Conservation (phyloP, 2,113 vertebrate species). For the Arizona elegans region DNA sequence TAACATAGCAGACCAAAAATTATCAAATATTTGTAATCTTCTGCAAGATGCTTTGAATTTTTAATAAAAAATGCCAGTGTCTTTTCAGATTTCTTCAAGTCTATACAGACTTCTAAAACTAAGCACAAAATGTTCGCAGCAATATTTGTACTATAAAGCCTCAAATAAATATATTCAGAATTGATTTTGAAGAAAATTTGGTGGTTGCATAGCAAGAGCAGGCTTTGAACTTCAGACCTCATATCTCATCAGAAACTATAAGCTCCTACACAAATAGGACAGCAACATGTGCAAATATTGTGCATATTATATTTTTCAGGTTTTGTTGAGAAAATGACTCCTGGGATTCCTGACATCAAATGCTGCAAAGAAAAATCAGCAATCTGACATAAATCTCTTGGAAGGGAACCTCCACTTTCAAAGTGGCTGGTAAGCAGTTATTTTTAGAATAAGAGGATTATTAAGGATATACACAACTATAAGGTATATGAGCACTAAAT, state of each 20-base stretch:
- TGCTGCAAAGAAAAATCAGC: not conserved
- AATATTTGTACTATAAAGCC: not conserved
- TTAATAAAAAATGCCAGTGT: not conserved
- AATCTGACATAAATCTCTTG: not conserved
- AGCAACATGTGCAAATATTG: not conserved
- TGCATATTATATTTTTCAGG: not conserved
- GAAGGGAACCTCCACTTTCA: not conserved
- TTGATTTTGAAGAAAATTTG: not conserved
- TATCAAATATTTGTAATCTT: not conserved
- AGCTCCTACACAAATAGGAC: not conserved
- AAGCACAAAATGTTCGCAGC: not conserved
- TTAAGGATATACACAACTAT: not conserved
- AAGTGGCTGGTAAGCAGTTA: not conserved
- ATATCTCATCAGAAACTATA: not conserved
- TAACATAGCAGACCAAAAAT: not conserved
- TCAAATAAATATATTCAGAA: not conserved
- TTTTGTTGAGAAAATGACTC: not conserved
- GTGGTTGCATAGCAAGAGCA: not conserved
- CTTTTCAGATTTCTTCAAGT: not conserved
- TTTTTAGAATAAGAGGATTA: not conserved
- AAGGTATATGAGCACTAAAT: not conserved
- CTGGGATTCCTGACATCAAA: not conserved
- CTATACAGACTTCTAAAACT: not conserved
- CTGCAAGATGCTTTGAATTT: constrained; percentile 22
- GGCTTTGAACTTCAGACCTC: not conserved